Conservation (phyloP, 2,797 vertebrate genomes). For the Takifugu ocellatus region DNA sequence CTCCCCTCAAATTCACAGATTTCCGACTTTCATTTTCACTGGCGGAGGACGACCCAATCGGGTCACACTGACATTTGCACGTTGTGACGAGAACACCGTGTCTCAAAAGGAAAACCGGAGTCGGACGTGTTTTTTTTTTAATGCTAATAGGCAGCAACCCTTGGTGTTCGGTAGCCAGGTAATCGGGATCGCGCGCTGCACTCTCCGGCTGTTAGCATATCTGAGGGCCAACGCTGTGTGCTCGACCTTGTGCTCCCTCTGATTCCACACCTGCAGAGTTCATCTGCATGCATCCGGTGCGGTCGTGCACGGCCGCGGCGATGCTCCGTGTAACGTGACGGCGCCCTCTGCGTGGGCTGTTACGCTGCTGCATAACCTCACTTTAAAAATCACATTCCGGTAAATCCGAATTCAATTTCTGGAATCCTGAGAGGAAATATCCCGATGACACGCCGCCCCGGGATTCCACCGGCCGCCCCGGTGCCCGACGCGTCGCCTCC, state of each 20-base stretch:
- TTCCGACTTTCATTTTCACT: not conserved
- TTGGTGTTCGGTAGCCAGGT: too few species aligned
- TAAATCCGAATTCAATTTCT: constrained; percentile 74
- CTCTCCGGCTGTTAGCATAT: constrained; percentile 4
- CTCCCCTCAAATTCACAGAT: not conserved
- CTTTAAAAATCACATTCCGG: constrained; percentile 70
- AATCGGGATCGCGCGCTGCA: too few species aligned
- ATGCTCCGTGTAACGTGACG: constrained; percentile 64
- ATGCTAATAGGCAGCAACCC: too few species aligned
- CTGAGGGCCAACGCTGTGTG: constrained; percentile 25
- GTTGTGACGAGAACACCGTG: constrained; percentile 12
- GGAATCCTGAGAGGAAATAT: constrained; percentile 67
- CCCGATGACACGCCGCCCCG: constrained; percentile 65
- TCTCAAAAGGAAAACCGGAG: constrained; percentile 3
- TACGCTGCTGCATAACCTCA: constrained; percentile 60
- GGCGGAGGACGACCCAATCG: too few species aligned
- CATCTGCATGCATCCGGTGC: constrained; percentile 61
- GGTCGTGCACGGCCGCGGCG: constrained; percentile 51
- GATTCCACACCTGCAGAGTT: constrained; percentile 46
- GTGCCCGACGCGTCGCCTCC: constrained; percentile 54
- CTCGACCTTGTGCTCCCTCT: constrained; percentile 48
- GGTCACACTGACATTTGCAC: constrained; percentile 3
- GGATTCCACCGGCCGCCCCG: constrained; percentile 42
- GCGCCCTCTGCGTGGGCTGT: constrained; percentile 65
- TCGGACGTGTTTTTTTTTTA: too few species aligned